phyloP scores from a whole-genome alignment of 1,140 invertebrate species.

The Chironomus tepperi region DNA sequence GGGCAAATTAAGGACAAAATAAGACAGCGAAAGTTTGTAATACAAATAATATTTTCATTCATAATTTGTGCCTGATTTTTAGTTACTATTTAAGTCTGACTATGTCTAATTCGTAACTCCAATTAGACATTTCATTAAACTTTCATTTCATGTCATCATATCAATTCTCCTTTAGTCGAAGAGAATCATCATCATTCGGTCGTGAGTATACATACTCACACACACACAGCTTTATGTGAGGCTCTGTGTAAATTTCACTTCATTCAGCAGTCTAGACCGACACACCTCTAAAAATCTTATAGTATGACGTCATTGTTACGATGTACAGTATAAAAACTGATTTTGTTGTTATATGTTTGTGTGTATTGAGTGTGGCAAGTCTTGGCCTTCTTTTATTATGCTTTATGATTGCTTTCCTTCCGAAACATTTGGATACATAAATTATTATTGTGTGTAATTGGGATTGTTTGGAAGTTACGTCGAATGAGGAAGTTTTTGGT shows the following conservation, averaged over 20 bases:
- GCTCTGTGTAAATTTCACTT: not conserved
- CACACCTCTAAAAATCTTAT: not conserved
- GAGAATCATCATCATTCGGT: not conserved
- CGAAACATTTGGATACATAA: too few species aligned
- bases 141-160: not conserved
- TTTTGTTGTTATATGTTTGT: not conserved
- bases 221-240: not conserved
- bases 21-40: not conserved
- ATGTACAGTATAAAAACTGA: not conserved
- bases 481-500: too few species aligned
- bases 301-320: not conserved
- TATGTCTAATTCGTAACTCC: not conserved
- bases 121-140: conserved; percentile 2
- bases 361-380: not conserved
- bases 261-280: not conserved
- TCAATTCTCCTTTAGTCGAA: not conserved
- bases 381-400: not conserved
- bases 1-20: not conserved
- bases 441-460: too few species aligned
- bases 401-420: not conserved
- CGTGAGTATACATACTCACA: not conserved
- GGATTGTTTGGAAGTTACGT: too few species aligned
- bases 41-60: not conserved
- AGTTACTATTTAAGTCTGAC: not conserved
- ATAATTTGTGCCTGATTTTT: not conserved